Conservation (phyloP, 2,888 invertebrate genomes). For the Troides aeacus region DNA sequence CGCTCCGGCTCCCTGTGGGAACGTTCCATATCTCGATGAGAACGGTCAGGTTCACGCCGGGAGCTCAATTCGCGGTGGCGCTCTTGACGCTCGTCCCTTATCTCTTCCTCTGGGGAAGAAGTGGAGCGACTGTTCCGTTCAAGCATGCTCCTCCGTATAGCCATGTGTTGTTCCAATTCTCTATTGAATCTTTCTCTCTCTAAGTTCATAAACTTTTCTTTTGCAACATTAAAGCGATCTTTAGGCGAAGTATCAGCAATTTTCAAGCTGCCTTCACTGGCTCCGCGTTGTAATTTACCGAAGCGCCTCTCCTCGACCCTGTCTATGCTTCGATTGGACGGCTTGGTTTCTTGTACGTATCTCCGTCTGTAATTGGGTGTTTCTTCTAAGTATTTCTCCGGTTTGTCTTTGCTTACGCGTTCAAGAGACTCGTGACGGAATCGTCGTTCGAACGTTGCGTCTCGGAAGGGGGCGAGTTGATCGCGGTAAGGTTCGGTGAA, state of each 20-base stretch:
- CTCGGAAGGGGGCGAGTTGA: conserved; percentile 66
- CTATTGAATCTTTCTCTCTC: conserved; percentile 84
- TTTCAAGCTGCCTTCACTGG: conserved; percentile 73
- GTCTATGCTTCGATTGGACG: conserved; percentile 69
- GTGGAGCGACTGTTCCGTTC: conserved; percentile 77
- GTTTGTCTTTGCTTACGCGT: conserved; percentile 59
- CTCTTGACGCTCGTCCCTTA: conserved; percentile 72
- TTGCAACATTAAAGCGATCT: conserved; percentile 91
- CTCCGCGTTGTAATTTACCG: conserved; percentile 65
- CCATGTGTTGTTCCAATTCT: conserved; percentile 77
- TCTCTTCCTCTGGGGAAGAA: conserved; percentile 78
- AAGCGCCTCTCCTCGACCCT: conserved; percentile 71
- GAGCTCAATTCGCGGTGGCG: conserved; percentile 67
- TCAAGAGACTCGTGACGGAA: conserved; percentile 72
- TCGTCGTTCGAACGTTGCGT: conserved; percentile 63
- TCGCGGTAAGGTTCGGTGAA: conserved; percentile 55
- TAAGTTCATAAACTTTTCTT: conserved; percentile 90
- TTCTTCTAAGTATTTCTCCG: conserved; percentile 64
- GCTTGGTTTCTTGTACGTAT: conserved; percentile 74
- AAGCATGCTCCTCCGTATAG: conserved; percentile 73
- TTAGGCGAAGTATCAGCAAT: conserved; percentile 81
- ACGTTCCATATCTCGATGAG: conserved; percentile 58
- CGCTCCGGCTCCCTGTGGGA: conserved; percentile 45
- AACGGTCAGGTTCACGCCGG: conserved; percentile 71
- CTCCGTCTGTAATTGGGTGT: conserved; percentile 68